Evolutionary conservation across 2,113 vertebrate genomes (phyloP), one percentile per base, ranked within the genome.

Genomic region (Limnothrissa miodon): DNA sequence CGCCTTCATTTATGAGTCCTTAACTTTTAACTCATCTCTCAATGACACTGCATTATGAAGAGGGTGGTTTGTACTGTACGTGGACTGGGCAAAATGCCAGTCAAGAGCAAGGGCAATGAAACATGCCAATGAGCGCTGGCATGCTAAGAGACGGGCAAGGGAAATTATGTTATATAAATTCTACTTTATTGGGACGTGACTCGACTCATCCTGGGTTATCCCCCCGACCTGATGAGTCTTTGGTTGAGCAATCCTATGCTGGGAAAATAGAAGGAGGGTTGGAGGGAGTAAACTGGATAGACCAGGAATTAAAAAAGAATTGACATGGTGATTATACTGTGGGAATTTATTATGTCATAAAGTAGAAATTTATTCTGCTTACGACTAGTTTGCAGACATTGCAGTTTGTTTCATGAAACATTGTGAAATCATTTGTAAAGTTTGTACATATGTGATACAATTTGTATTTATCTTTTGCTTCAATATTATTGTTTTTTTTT

Each of bases 1-100:
- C 70, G 39, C 51, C 59, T 66, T 74, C 13, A 23, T 70, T 51
- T 81, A 53, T 74, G 74, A 80, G 53, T 80, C 1, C 62, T 39
- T 82, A 39, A 85, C 25, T 39, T 33, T 84, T 39, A 51, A 53
- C 45, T 85, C 59, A 36, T 85, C 59, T 74, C 66, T 33, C 23
- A 80, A 82, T 80, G 42, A 48, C 66, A 45, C 70, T 66, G 78
- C 53, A 62, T 79, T 79, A 79, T 80, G 46, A 78, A 79, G 56
- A 17, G 9, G 62, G 62, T 0, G 33, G 11, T 36, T 36, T 13
- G 25, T 70, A 15, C 36, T 70, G 29, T 29, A 66, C 10, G 33
- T 4, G 59, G 23, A 66, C 59, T 29, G 29, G 62, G 62, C 62
- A 36, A 70, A 36, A 70, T 1, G 33, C 29, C 62, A 70, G 62